Evolutionary conservation across 2,888 invertebrate genomes (phyloP).

Genomic region (Lymantria dispar): DNA sequence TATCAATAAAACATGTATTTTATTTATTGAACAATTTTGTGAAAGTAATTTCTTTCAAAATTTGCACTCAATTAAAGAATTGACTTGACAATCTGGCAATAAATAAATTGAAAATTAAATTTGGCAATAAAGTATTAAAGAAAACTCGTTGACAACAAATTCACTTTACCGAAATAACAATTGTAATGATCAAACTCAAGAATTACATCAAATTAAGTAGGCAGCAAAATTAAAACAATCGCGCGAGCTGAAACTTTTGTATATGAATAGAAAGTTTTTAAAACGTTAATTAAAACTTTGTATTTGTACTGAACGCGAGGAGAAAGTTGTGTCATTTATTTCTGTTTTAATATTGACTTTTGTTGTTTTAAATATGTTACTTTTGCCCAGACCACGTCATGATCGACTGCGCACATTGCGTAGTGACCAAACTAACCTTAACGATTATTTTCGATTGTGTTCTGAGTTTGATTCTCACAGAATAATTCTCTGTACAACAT

Average conservation of each 20-base stretch:
- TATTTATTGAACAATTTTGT: no score
- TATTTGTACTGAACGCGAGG: slow-evolving; percentile 47
- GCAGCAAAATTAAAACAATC: slow-evolving; percentile 46
- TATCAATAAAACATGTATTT: no score
- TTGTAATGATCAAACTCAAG: slow-evolving; percentile 22
- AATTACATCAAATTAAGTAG: slow-evolving; percentile 41
- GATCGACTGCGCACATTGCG: no score
- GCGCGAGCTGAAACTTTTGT: slow-evolving; percentile 46
- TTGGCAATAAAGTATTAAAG: no score
- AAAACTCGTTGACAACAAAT: background rate
- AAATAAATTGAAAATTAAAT: no score
- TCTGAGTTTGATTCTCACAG: no score
- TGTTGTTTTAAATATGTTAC: slow-evolving; percentile 37
- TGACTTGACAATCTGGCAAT: no score
- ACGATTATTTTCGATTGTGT: no score
- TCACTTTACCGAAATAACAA: slow-evolving; percentile 1
- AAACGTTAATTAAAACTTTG: slow-evolving; percentile 68
- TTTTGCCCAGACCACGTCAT: background rate
- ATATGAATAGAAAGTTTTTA: slow-evolving; percentile 61
- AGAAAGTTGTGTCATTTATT: slow-evolving; percentile 47
- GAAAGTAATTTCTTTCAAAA: no score
- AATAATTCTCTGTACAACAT: no score
- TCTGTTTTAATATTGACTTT: slow-evolving; percentile 49
- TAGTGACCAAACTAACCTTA: no score
- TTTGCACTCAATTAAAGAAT: no score